Evolutionary conservation across 35 echinoderm and acorn worm species (phyloP).

Genomic region (Heliocidaris erythrogramma): DNA sequence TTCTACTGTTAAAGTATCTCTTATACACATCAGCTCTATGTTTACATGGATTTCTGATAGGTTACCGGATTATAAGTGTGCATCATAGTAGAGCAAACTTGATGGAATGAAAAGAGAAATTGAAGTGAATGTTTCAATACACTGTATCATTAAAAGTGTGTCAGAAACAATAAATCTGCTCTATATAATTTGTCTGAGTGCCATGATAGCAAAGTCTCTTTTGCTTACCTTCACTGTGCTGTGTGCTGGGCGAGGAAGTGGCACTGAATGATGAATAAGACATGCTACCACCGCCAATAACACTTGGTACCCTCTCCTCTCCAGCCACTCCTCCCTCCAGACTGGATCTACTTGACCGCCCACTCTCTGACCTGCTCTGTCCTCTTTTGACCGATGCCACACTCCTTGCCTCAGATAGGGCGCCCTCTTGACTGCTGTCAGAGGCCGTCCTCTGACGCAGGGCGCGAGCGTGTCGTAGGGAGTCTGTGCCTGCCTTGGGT

Average conservation of each 20-base stretch:
- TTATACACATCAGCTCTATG: no score
- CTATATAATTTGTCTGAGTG: no score
- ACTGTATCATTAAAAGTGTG: no score
- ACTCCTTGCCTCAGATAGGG: conserved; percentile 49
- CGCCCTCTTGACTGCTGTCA: conserved; percentile 70
- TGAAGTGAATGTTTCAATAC: no score
- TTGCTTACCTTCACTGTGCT: conserved; percentile 60
- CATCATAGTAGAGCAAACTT: no score
- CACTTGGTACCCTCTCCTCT: conserved; percentile 34
- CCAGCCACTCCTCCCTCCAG: conserved; percentile 61
- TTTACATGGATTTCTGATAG: no score
- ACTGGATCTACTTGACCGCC: conserved; percentile 68
- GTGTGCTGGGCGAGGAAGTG: conserved; percentile 59
- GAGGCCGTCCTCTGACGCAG: conserved; percentile 87
- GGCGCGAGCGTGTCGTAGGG: conserved; percentile 76
- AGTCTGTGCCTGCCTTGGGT: conserved; percentile 66
- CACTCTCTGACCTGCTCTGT: conserved; percentile 56
- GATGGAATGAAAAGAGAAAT: no score
- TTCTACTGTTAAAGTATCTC: no score
- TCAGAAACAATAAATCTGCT: no score
- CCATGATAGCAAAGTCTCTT: background rate
- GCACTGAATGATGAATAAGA: conserved; percentile 49
- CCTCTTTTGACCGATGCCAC: conserved; percentile 46
- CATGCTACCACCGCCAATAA: background rate
- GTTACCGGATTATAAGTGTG: no score